These are phyloP conservation scores for Drosophila neonasuta DNA, from an alignment of 2,888 invertebrate genomes.

Conservation along the genomic window DNA sequence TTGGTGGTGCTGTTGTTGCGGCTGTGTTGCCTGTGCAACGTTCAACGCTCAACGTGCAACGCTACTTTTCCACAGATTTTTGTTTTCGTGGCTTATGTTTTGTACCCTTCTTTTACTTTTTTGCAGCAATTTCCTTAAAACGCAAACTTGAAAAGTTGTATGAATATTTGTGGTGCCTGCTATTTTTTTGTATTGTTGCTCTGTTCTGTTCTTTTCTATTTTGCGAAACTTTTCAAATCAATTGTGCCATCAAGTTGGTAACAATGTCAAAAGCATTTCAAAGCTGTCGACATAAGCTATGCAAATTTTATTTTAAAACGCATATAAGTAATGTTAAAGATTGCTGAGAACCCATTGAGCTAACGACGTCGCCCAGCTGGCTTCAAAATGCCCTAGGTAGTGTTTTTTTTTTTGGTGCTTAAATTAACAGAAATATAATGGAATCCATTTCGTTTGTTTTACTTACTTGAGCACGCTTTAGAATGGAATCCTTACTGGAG, in stretches of 20 bases:
- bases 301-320: conserved; percentile 40
- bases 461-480: conserved; percentile 61
- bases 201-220: conserved; percentile 23
- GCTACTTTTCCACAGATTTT: conserved; percentile 50
- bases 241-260: conserved; percentile 52
- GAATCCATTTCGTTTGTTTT: neutral
- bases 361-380: conserved; percentile 39
- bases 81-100: conserved; percentile 29
- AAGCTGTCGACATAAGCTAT: conserved; percentile 29
- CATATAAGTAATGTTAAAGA: conserved; percentile 10
- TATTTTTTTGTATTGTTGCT: conserved; percentile 4
- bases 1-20: conserved; percentile 49
- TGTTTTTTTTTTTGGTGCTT: neutral
- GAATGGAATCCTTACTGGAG: conserved; percentile 56
- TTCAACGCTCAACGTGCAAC: conserved; percentile 46
- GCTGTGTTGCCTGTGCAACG: conserved; percentile 59
- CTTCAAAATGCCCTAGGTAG: conserved; percentile 48
- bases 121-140: conserved; percentile 69
- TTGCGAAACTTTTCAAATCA: conserved; percentile 53
- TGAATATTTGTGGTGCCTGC: conserved; percentile 43
- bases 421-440: neutral
- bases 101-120: conserved; percentile 25
- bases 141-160: conserved; percentile 68
- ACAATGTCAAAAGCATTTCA: conserved; percentile 48
- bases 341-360: neutral